Evolutionary conservation across 2,888 invertebrate genomes (phyloP), one percentile per base, ranked within the genome.

Genomic region (Xestia xanthographa): DNA sequence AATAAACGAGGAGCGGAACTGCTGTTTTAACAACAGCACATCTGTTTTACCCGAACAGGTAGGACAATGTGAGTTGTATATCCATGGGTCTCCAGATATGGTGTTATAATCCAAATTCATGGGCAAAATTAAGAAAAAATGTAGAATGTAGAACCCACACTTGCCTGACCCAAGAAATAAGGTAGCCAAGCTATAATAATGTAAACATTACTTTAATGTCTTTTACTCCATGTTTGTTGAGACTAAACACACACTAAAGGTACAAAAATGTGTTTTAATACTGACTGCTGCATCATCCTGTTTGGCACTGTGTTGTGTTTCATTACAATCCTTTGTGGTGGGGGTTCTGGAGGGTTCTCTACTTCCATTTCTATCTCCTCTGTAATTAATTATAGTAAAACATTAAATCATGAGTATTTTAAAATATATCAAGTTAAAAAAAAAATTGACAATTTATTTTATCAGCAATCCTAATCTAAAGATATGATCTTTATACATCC

Each of bases 221-320:
- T 78, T 68, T 20, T 56, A 14, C 65, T 79, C 71, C 26, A 48
- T 41, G 79, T 72, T 66, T 66, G 17, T 74, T 84, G 43, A 69
- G 38, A 67, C 71, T 66, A 68, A 4, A 56, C 53, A 70, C 34
- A 66, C 60, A 50, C 41, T 43, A 56, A 60, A 50, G 9, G 11
- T 29, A 68, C 1, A 1, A 1, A 34, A 67, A 62, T 26, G 34
- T 29, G 12, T 11, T 58, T n/a, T 26, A 58, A 72, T 80, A 97
- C 98, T 97, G 96, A 98, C 98, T 98, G 98, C 89, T 98, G 97
- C 93, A 98, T 96, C 93, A 97, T 98, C 90, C 98, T 97, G 92
- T 98, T 98, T 53, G 98, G 97, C 38, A 98, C 97, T 48, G 98
- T 97, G 86, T 98, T 98, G 90, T 98, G 98, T 90, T 98, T 98